Base-by-base conservation (phyloP, 1,140 invertebrate genomes). In the Solenopsis fugax region DNA sequence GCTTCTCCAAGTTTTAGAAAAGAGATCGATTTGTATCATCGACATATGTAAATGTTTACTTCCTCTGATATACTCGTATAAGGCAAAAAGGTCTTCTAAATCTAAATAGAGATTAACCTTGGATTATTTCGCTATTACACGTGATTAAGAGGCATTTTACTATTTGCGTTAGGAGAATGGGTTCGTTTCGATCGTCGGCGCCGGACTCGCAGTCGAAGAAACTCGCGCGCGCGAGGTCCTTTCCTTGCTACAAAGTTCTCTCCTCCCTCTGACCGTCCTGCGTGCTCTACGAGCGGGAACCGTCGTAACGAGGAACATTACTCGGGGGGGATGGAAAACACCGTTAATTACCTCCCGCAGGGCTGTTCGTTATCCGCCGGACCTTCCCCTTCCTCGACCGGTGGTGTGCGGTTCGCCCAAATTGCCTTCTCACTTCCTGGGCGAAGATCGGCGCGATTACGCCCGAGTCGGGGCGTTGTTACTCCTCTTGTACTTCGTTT, bases 221-320 rank as follows among this genome's bases (percentile, higher is more conserved):
- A 87, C 29, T 29, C 29, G n/a, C n/a, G n/a, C n/a, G n/a, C n/a
- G n/a, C n/a, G 29, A 29, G 29, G 62, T 50, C 65, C 65, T 13
- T 52, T 71, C 56, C 56, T 67, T 69, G 56, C 60, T 80, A 52
- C 52, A 67, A 84, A 54, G 58, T 72, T 60, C 81, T 87, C 50
- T 18, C 24, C 73, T 62, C 67, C 60, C 77, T 84, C 62, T 50
- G 48, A 29, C 58, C 52, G 2, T 34, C 62, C 37, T 34, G 65
- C 37, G 62, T 88, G 67, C 85, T 91, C 88, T 90, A 88, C 89
- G 91, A 88, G 86, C 75, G 65, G 85, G 84, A 91, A 91, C 91
- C 92, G 86, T 92, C 91, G 88, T 95, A 95, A 95, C 94, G 94
- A 95, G 93, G 77, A 90, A 92, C 92, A 95, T 95, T 94, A 95